Evolutionary conservation across 2,888 invertebrate genomes (phyloP).

Genomic region (Drosophila setosimentum): DNA sequence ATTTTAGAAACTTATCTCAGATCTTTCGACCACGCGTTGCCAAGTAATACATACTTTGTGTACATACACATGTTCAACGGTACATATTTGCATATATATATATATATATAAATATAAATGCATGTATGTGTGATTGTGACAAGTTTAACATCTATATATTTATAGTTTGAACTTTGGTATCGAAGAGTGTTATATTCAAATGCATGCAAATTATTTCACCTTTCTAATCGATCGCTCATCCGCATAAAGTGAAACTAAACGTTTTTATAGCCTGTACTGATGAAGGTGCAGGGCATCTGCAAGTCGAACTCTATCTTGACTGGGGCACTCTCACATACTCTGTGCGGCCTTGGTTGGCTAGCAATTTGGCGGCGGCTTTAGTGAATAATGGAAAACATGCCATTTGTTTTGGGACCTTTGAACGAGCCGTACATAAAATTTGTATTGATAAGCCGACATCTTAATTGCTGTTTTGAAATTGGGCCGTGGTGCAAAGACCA

Average conservation of each 20-base stretch:
- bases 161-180: not conserved
- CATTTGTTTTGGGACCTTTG: constrained; percentile 36
- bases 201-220: not conserved
- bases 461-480: constrained; percentile 39
- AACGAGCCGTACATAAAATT: constrained; percentile 39
- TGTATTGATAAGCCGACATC: constrained; percentile 46
- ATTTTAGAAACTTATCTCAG: not conserved
- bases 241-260: not conserved
- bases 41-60: not conserved
- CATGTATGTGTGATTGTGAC: not conserved
- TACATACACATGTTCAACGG: not conserved
- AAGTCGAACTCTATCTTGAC: not conserved
- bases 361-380: constrained; percentile 19
- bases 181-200: not conserved
- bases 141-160: not conserved
- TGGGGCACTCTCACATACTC: not conserved
- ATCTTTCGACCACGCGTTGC: not conserved
- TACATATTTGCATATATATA: not conserved
- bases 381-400: constrained; percentile 20
- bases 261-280: not conserved
- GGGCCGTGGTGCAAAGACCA: constrained; percentile 56
- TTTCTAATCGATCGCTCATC: not conserved
- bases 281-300: not conserved
- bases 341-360: not conserved
- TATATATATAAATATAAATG: not conserved